Conservation (phyloP, 2,888 invertebrate species). For the Toxonevra muliebris region DNA sequence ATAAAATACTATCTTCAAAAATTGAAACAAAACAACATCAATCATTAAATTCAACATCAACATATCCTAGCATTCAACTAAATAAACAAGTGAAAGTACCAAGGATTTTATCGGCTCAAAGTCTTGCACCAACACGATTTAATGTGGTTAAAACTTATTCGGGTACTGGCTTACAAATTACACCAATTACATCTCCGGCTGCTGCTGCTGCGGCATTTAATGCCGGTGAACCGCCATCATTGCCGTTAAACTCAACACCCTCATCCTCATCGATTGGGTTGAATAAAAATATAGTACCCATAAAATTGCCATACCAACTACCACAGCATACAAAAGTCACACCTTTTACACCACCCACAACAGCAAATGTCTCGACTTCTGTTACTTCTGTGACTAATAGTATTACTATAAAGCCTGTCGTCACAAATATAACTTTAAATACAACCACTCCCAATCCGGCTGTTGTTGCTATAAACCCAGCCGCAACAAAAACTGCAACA, state of each 20-base stretch:
- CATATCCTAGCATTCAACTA: neutral
- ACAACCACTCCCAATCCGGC: neutral
- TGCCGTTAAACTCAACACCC: too few relatives aligned
- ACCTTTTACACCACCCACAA: neutral
- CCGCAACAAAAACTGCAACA: slow-evolving; percentile 6
- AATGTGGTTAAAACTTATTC: slow-evolving; percentile 7
- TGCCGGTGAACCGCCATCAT: neutral
- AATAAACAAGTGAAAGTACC: slow-evolving; percentile 23
- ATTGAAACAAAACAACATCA: slow-evolving; percentile 16
- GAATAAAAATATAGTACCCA: neutral
- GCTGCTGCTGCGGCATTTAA: neutral
- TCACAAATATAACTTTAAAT: neutral
- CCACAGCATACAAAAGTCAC: slow-evolving; percentile 10
- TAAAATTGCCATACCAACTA: slow-evolving; percentile 19
- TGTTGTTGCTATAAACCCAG: neutral
- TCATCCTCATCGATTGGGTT: too few relatives aligned
- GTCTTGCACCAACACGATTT: slow-evolving; percentile 33
- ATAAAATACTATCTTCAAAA: slow-evolving; percentile 22
- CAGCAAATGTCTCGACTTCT: neutral
- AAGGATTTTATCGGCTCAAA: slow-evolving; percentile 41
- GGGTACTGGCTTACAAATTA: slow-evolving; percentile 31
- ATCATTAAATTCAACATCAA: neutral
- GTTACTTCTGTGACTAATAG: too few relatives aligned
- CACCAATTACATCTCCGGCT: slow-evolving; percentile 1
- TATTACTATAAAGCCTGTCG: neutral